phyloP scores from a whole-genome alignment of 2,113 vertebrate genomes.

The Eptesicus fuscus region DNA sequence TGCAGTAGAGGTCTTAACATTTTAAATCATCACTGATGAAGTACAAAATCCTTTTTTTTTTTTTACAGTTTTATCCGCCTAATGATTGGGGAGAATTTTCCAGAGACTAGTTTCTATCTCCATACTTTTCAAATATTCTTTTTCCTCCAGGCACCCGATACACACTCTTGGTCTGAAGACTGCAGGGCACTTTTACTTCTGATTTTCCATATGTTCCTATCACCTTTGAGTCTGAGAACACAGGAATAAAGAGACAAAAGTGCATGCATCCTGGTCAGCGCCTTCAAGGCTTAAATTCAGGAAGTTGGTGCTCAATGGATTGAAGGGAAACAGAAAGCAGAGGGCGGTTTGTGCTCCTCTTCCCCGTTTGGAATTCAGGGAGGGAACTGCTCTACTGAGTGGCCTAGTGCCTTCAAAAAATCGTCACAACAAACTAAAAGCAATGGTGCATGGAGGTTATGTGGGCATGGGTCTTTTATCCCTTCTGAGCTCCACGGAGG shows the following conservation, averaged over 20 bases:
- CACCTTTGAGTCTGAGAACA: not conserved
- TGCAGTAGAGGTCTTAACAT: not conserved
- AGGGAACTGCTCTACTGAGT: not conserved
- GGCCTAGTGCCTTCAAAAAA: not conserved
- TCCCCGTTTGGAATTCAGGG: not conserved
- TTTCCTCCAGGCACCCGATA: not conserved
- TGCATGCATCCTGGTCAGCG: not conserved
- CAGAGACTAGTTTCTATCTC: not conserved
- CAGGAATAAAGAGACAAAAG: not conserved
- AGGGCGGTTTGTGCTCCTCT: not conserved
- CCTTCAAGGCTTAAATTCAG: not conserved
- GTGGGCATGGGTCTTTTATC: not conserved
- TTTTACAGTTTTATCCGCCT: not conserved
- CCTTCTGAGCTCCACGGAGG: not conserved
- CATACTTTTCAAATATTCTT: not conserved
- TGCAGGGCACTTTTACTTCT: not conserved
- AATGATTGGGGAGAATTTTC: not conserved
- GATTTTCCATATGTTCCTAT: not conserved
- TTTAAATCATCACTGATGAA: not conserved
- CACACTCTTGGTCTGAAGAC: not conserved
- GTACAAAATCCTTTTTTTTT: not conserved
- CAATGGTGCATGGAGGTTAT: not conserved
- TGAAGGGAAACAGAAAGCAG: not conserved
- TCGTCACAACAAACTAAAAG: not conserved
- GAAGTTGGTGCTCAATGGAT: not conserved